These are phyloP conservation scores for Climacteris rufus DNA, from an alignment of 2,113 vertebrate genomes.

Conservation along the genomic window DNA sequence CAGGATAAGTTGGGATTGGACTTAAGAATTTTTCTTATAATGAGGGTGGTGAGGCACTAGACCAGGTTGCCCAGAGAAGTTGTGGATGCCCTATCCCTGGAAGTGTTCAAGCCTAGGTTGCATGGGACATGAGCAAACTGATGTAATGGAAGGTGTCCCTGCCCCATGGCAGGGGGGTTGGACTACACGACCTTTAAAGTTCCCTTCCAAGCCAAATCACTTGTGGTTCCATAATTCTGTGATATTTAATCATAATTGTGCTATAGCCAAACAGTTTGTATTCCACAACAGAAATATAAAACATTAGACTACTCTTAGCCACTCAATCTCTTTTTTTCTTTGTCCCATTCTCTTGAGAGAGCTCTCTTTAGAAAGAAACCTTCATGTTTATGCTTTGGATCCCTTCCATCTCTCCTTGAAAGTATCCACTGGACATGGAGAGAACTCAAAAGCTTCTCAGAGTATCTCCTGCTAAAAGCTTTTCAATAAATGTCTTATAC, in stretches of 20 bases:
- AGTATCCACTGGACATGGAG: not conserved
- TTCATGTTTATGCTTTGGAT: not conserved
- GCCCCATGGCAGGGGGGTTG: rapidly evolving
- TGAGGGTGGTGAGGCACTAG: not conserved
- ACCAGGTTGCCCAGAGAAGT: not conserved
- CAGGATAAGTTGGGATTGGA: not conserved
- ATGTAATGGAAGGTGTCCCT: not conserved
- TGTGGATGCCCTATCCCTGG: not conserved
- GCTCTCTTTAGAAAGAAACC: not conserved
- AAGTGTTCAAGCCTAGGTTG: not conserved
- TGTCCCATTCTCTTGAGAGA: not conserved
- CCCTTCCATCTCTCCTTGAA: not conserved
- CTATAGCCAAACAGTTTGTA: not conserved
- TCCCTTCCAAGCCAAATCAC: not conserved
- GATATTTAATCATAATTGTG: not conserved
- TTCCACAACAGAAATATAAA: not conserved
- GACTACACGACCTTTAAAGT: not conserved
- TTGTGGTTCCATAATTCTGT: not conserved
- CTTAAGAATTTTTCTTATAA: not conserved
- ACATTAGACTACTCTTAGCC: not conserved
- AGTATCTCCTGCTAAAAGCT: not conserved
- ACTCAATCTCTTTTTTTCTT: not conserved
- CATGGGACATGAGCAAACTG: not conserved
- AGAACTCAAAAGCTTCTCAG: not conserved
- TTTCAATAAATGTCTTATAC: not conserved